Base-by-base conservation (phyloP, 92 coral and sea anemone species). In the Diadumene lineata region DNA sequence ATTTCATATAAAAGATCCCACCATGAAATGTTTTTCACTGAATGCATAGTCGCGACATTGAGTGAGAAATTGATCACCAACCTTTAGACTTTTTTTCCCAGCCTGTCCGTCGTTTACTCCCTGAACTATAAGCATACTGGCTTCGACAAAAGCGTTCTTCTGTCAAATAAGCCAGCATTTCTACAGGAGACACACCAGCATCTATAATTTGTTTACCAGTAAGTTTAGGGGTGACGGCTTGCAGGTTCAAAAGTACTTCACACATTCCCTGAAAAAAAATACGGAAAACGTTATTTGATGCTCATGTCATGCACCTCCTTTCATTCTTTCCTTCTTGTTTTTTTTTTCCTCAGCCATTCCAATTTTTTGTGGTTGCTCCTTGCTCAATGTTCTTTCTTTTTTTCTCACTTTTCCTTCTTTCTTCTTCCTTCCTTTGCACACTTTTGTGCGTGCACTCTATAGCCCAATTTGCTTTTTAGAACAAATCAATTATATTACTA, bases 221-320 rank as follows among this genome's bases (percentile, higher is more conserved):
- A 24, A 84, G 63, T 77, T 70, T 92, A 26, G 97, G 98, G 48
- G 90, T 94, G 66, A 85, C 89, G 32, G 85, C 73, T 66, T 94
- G 91, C 43, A 94, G 80, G 53, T 76, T 75, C 58, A 92, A 65
- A 25, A 94, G 80, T 11, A 94, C 94, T 46, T 94, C 97, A 61
- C 97, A 94, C 51, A 85, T 93, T 19, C 98, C 98, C 98, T 94
- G 19, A 46, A 38, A 38, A 38, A 6, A 38, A 4, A 38, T 13
- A 38, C 7, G n/a, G n/a, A n/a, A n/a, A n/a, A n/a, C n/a, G n/a
- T n/a, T n/a, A 6, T 38, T 38, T 38, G 48, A 38, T 38, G 48
- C 13, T 38, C 6, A 13, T 38, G 48, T 38, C 7, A 13, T 38
- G n/a, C n/a, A n/a, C n/a, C n/a, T n/a, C n/a, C n/a, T n/a, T n/a